phyloP scores from a whole-genome alignment of 2,797 vertebrate genomes.

The Myioborus melanocephalus region DNA sequence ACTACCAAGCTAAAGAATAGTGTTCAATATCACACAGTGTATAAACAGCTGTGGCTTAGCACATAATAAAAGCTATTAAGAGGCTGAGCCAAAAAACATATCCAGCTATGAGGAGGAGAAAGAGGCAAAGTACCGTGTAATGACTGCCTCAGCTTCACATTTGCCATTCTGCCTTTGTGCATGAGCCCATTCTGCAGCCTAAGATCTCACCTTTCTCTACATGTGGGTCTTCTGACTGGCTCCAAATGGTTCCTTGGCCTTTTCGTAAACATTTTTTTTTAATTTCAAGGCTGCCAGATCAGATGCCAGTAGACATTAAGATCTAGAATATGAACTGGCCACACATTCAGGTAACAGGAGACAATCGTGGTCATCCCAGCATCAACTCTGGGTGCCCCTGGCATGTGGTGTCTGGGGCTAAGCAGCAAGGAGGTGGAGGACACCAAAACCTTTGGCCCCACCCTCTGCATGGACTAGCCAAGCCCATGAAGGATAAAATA shows the following conservation, averaged over 20 bases:
- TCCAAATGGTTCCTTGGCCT: not conserved
- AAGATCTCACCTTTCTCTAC: not conserved
- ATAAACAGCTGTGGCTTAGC: conserved; percentile 57
- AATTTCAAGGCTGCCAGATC: not conserved
- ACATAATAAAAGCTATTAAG: conserved; percentile 45
- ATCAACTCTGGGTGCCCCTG: rapidly evolving
- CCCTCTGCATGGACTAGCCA: not conserved
- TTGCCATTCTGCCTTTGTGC: conserved; percentile 1
- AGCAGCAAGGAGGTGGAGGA: not conserved
- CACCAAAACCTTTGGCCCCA: not conserved
- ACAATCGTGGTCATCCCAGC: not conserved
- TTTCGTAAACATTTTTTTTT: not conserved
- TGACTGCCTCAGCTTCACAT: not conserved
- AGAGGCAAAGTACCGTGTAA: not conserved
- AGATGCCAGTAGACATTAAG: not conserved
- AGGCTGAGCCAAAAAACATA: conserved; percentile 29
- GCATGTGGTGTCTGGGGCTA: rapidly evolving
- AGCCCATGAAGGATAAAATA: not conserved
- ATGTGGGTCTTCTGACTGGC: not conserved
- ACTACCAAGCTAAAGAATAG: conserved; percentile 10
- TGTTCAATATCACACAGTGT: conserved; percentile 33
- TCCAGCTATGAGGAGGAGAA: conserved; percentile 25
- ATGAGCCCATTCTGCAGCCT: not conserved
- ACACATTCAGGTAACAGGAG: not conserved
- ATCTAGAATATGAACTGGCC: not conserved